A percentile compares a stretch with the other conserved stretches of the same genome.
Evolutionary conservation across 2,888 invertebrate species (phyloP).

Genomic region (Dolichopus griseipennis): DNA sequence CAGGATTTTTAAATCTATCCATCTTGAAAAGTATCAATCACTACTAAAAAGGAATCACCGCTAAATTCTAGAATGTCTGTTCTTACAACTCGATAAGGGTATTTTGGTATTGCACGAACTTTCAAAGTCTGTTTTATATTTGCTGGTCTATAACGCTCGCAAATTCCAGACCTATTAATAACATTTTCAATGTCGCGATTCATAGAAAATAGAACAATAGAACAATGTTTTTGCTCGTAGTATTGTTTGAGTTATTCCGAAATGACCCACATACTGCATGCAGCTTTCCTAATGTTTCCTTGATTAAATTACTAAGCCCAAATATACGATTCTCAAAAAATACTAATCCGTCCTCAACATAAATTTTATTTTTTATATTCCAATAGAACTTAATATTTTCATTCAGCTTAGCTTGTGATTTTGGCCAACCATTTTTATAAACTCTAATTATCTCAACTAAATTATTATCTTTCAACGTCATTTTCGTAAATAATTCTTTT

Average conservation of each 20-base stretch:
- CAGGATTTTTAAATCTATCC: conserved; percentile 13
- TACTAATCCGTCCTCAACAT: conserved; percentile 13
- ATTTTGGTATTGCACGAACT: no score
- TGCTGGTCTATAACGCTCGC: no score
- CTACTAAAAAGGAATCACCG: conserved; percentile 14
- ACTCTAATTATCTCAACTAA: no score
- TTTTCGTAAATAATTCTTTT: no score
- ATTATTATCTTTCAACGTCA: no score
- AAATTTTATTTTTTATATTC: conserved; percentile 8
- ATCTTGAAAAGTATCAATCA: conserved; percentile 14
- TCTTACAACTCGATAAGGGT: conserved; percentile 12
- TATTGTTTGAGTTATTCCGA: conserved; percentile 17
- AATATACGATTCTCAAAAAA: conserved; percentile 17
- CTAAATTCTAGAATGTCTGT: conserved; percentile 16
- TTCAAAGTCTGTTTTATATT: no score
- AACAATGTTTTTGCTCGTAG: conserved; percentile 16
- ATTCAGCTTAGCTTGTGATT: conserved; percentile 13
- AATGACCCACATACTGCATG: conserved; percentile 18
- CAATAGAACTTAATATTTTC: conserved; percentile 16
- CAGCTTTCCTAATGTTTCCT: conserved; percentile 15
- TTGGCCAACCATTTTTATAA: background rate
- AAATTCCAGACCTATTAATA: conserved; percentile 10
- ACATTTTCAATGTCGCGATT: conserved; percentile 1
- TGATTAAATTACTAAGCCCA: conserved; percentile 14
- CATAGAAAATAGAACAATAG: no score